Conservation (phyloP, 2,113 vertebrate species). For the Grantiella picta region DNA sequence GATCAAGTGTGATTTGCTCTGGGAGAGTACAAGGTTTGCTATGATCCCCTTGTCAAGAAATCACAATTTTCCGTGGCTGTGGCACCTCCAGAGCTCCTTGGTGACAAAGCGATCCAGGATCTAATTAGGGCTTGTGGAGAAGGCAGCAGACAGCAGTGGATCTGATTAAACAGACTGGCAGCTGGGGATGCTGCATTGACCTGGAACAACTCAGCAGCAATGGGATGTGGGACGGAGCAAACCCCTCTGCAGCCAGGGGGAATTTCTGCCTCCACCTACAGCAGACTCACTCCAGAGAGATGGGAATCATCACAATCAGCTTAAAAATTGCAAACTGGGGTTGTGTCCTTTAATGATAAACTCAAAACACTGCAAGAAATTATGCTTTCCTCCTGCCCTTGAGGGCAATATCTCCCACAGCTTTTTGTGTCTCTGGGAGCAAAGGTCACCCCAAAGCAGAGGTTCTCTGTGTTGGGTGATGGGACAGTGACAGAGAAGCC, state of each 20-base stretch:
- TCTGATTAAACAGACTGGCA: neutral
- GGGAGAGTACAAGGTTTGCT: neutral
- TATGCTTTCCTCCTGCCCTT: neutral
- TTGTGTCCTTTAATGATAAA: neutral
- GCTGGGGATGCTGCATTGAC: neutral
- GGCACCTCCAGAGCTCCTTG: neutral
- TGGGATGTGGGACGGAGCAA: neutral
- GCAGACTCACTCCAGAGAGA: neutral
- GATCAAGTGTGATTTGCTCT: neutral
- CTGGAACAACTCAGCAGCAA: neutral
- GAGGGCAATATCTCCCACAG: neutral
- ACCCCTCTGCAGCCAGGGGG: neutral
- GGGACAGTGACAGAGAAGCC: neutral
- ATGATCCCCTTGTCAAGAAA: constrained; percentile 7
- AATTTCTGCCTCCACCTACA: neutral
- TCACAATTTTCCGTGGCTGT: neutral
- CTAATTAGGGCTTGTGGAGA: neutral
- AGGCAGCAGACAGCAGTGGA: neutral
- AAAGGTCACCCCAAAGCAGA: neutral
- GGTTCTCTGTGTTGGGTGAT: rapidly evolving
- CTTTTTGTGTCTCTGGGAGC: neutral
- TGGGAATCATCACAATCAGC: neutral
- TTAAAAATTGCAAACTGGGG: neutral
- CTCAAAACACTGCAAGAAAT: neutral
- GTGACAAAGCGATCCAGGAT: neutral